Base-by-base conservation (phyloP, 1,140 invertebrate species). In the Acyrthosiphon pisum region DNA sequence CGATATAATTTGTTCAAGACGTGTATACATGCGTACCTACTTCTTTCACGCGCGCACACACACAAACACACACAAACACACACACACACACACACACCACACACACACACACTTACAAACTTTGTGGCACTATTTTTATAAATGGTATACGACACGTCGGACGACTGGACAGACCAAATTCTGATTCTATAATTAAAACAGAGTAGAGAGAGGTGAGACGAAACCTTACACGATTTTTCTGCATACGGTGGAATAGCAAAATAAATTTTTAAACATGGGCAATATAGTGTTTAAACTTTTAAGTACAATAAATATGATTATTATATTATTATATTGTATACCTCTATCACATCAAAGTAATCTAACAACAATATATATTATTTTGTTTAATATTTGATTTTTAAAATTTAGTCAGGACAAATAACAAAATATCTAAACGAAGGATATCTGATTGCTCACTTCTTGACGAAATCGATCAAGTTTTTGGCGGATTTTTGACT, bases 181-280 rank as follows among this genome's bases (percentile, higher is more conserved):
- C 56, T 93, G 91, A 56, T 86, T 93, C 91, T 93, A 93, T 93
- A 93, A 93, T 93, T 93, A 93, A 84, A 93, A 93, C 91, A 56
- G 22, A 14, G 37, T 84, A 53, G n/a, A 92, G 60, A 91, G 91
- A 93, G 91, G 91, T 93, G 91, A 93, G 91, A 84, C 91, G 91
- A 93, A 93, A 93, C 81, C 81, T 35, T 37, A 93, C n/a, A 93
- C 91, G 76, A 93, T 86, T 50, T 92, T 93, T 84, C 90, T 81
- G 44, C 76, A 56, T 83, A 92, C 90, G n/a, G 60, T 22, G 68
- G n/a, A 56, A 92, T 48, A 50, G 81, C 18, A 60, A 90, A 89
- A 89, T 23, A 53, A n/a, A 48, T 23, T 84, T 84, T n/a, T 20
- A 48, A 48, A 48, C 30, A n/a, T n/a, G 30, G 6, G 30, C 11